Percentiles rank a stretch among this genome's conserved stretches.
phyloP scores from a whole-genome alignment of 2,113 vertebrate genomes.

The Rostratula benghalensis region DNA sequence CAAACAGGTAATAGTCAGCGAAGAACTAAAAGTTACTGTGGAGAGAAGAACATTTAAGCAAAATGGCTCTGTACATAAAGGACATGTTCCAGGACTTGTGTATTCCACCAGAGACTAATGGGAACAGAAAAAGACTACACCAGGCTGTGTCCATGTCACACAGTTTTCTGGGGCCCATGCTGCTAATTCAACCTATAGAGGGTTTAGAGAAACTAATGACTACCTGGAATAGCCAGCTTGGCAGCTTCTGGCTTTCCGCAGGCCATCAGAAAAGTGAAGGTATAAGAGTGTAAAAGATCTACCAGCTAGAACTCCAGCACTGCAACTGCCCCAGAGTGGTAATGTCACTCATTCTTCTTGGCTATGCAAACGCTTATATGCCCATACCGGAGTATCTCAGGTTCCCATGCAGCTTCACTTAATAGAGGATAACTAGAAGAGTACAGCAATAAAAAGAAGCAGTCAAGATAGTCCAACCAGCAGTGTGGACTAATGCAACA shows the following conservation, averaged over 20 bases:
- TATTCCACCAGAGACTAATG: rapidly evolving
- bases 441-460: neutral
- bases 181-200: neutral
- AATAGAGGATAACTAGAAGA: neutral
- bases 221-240: neutral
- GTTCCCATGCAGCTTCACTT: neutral
- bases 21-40: neutral
- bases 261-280: neutral
- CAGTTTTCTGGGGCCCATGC: neutral
- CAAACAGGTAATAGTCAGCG: neutral
- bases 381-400: neutral
- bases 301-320: neutral
- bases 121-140: neutral
- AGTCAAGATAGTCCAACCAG: neutral
- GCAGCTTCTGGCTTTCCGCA: neutral
- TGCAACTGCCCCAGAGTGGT: neutral
- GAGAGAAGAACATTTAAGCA: neutral
- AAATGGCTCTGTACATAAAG: neutral
- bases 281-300: neutral
- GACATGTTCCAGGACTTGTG: neutral
- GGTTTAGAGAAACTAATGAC: neutral
- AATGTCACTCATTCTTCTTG: neutral
- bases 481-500: neutral
- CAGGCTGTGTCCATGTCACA: rapidly evolving
- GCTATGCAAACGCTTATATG: neutral